Base-by-base conservation (phyloP, 2,888 invertebrate species). In the Choristoneura rosaceana region DNA sequence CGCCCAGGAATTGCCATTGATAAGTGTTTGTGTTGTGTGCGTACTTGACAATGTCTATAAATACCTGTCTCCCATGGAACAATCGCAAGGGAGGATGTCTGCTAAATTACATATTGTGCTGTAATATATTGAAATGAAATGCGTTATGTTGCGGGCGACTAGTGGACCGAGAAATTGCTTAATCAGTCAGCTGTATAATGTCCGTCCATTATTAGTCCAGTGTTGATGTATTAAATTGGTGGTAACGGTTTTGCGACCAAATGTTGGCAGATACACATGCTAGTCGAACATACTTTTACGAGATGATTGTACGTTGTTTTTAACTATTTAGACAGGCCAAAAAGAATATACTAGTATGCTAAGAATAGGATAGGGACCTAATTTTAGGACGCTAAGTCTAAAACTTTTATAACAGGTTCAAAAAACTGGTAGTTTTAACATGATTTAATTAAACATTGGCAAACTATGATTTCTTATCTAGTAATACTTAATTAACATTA, bases 131-230 rank as follows among this genome's bases (percentile, higher is more conserved):
- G 82, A 92, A 92, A 93, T 92, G 87, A 93, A 91, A 91, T 88
- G 87, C 86, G 85, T 87, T 83, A 84, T 84, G 81, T 82, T 85
- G 85, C 81, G 79, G 81, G 78, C 76, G 87, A 81, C 84, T 86
- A 87, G 79, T 90, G 89, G 84, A 87, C 88, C 92, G 89, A 80
- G 84, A 89, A 93, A 94, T 93, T 92, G 93, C 90, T 89, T 89
- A 92, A 91, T 91, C 93, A 92, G 80, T 90, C 90, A 87, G 84
- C 90, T 92, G 92, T 91, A 87, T 86, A 90, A 89, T 87, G 83
- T 82, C 80, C 81, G 80, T 79, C 81, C 85, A 87, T 89, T 92
- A 93, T 93, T 92, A 91, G 92, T 79, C 75, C 76, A 86, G 86
- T 90, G 87, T 82, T 84, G 81, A 86, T 64, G 62, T 87, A 88